Conservation (phyloP, 2,888 invertebrate genomes). For the Caenorhabditis imperialis region DNA sequence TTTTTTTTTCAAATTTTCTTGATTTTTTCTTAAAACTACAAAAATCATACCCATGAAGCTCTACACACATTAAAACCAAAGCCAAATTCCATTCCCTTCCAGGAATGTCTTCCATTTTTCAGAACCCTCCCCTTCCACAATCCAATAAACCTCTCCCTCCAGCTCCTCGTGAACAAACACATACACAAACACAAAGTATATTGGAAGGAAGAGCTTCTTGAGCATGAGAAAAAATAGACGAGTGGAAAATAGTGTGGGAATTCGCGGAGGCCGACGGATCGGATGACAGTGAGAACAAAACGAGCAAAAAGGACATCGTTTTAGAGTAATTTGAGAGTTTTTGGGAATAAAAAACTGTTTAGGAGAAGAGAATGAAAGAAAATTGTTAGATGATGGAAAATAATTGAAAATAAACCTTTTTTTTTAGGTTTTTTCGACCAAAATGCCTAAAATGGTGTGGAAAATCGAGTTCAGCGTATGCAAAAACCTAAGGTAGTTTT, state of each 20-base stretch:
- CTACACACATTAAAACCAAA: no score
- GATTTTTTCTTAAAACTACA: background rate
- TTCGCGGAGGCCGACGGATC: conserved; percentile 1
- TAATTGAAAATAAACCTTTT: background rate
- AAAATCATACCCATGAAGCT: no score
- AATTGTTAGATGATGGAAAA: background rate
- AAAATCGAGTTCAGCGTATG: no score
- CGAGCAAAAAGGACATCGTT: background rate
- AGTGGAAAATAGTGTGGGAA: background rate
- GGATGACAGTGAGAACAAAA: conserved; percentile 10
- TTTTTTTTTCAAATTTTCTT: background rate
- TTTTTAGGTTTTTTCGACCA: background rate
- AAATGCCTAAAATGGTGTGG: no score
- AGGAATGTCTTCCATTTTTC: background rate
- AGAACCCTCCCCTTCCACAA: no score
- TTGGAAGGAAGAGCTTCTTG: conserved; percentile 14
- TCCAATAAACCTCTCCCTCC: background rate
- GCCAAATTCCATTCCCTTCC: background rate
- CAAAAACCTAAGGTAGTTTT: no score
- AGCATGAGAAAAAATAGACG: conserved; percentile 5
- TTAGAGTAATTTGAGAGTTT: conserved; percentile 7
- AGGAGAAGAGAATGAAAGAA: conserved; percentile 3
- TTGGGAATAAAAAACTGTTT: background rate
- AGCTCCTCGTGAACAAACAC: conserved; percentile 32
- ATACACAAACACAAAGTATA: conserved; percentile 7